Base-by-base conservation (phyloP, 2,113 vertebrate genomes). In the Callorhinus ursinus region DNA sequence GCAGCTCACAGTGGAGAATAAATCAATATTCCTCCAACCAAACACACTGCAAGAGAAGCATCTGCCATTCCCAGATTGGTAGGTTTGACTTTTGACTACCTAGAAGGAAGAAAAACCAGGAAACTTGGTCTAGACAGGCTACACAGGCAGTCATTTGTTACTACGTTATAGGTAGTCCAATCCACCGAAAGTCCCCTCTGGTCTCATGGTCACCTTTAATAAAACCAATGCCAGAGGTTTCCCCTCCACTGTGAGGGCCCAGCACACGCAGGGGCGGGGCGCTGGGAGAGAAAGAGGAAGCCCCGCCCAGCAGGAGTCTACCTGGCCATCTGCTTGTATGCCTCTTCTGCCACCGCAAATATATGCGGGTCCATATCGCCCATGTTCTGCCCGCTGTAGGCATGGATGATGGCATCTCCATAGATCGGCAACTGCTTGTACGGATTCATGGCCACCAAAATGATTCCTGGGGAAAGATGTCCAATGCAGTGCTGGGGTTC, bases 331-430 rank as follows among this genome's bases (percentile, higher is more conserved):
- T 99, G 99, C 97, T 99, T 99, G 98, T 99, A 99, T 0, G 99
- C 99, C 96, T 99, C 99, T 98, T 99, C 99, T 13, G 99, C 99
- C 97, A 99, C 99, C 0, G 99, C 99, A 98, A 99, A 99, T 98
- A 99, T 99, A 98, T 99, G 99, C n/a, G 99, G 99, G 97, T 99
- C 99, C 99, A 99, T 99, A 97, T 99, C 99, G 0, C 99, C 99
- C 99, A 99, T 99, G 98, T 99, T 99, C 97, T 99, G 99, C 28
- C 99, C 99, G 0, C 99, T 99, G 55, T 99, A 99, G 2, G 99
- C 99, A 24, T 99, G 99, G 98, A 99, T 99, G 98, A 99, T 99
- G 90, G 99, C 99, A 97, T 99, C 99, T 97, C 99, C 99, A 19
- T 99, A 99, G 94, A 99, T 98, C 0, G 99, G 99, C 82, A 99